Conservation (phyloP, 2,797 vertebrate genomes). For the Microctenopoma steveboyesi region DNA sequence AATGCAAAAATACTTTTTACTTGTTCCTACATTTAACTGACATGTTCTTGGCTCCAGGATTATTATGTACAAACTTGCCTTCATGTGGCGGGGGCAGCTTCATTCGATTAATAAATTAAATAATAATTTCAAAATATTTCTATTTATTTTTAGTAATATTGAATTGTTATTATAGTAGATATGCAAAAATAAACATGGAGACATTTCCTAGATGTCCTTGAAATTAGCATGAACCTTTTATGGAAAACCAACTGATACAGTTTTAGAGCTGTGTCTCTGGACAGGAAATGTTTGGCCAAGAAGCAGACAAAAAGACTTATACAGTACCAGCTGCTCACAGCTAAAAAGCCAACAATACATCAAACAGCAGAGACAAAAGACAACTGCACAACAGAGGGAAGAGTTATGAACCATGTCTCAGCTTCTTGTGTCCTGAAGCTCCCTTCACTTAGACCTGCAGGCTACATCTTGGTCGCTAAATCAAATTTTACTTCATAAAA, state of each 20-base stretch:
- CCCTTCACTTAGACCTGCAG: background rate
- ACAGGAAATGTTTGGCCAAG: constrained; percentile 25
- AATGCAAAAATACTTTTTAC: constrained; percentile 21
- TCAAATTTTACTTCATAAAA: background rate
- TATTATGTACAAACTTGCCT: no score
- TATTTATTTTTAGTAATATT: no score
- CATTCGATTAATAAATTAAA: no score
- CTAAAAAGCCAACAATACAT: constrained; percentile 45
- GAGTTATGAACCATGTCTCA: constrained; percentile 25
- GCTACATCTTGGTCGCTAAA: background rate
- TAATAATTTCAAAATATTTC: no score
- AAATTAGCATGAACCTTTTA: constrained; percentile 31
- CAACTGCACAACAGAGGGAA: constrained; percentile 19
- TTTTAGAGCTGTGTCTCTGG: constrained; percentile 30
- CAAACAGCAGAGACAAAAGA: constrained; percentile 47
- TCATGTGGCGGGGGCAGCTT: no score
- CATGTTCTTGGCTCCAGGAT: background rate
- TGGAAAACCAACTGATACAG: constrained; percentile 30
- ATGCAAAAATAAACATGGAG: constrained; percentile 9
- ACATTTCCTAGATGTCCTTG: constrained; percentile 23
- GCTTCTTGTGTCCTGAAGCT: constrained; percentile 2
- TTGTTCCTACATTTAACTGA: constrained; percentile 3
- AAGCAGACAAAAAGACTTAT: constrained; percentile 36
- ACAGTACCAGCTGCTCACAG: constrained; percentile 35
- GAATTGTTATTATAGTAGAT: background rate